Conservation (phyloP, 37 sponge, comb jelly and placozoan genomes). For the Amphimedon queenslandica region DNA sequence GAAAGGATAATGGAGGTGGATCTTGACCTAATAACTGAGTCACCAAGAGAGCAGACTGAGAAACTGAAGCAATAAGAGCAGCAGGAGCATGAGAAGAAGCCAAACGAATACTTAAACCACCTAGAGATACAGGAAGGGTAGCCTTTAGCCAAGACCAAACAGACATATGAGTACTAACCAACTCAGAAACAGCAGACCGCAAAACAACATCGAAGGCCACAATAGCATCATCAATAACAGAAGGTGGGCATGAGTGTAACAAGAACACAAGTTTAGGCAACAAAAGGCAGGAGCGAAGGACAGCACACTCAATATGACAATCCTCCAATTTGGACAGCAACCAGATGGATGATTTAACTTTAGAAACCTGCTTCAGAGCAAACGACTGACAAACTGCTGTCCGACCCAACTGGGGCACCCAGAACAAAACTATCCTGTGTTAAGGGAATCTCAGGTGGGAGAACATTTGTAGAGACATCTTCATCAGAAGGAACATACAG, state of each 20-base stretch:
- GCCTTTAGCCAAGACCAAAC: conserved; percentile 8
- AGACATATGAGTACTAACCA: neutral
- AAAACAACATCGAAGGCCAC: neutral
- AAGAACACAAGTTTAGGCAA: neutral
- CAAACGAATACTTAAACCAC: neutral
- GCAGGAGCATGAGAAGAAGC: too few relatives aligned
- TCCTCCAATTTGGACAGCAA: neutral
- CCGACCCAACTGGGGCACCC: conserved; percentile 1
- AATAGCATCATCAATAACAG: neutral
- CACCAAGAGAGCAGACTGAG: too few relatives aligned
- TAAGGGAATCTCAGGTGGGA: neutral
- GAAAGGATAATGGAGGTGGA: too few relatives aligned
- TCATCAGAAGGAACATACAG: neutral
- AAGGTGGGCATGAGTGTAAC: neutral
- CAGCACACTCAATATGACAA: conserved; percentile 1
- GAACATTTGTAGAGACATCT: neutral
- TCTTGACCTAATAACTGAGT: too few relatives aligned
- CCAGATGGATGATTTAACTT: neutral
- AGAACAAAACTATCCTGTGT: neutral
- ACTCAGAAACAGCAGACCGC: neutral
- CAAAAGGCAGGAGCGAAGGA: neutral
- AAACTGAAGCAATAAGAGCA: too few relatives aligned
- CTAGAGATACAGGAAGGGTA: conserved; percentile 5
- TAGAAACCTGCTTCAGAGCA: neutral
- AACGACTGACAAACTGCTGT: neutral